Evolutionary conservation across 2,888 invertebrate species (phyloP).

Genomic region (Coelopa pilipes): DNA sequence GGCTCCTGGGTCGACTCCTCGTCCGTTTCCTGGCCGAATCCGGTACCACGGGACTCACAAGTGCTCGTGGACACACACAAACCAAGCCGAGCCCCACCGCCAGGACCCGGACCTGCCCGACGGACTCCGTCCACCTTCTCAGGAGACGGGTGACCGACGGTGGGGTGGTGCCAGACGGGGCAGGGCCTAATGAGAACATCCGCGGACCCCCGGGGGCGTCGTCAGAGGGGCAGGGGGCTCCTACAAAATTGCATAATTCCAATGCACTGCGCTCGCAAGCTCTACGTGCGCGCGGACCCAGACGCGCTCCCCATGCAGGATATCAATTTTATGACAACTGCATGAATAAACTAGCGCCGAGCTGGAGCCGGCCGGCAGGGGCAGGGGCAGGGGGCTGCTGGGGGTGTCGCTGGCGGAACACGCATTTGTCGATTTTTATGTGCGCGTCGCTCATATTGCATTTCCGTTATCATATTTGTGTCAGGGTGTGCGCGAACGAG

Average conservation of each 20-base stretch:
- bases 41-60: no score
- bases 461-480: conserved; percentile 30
- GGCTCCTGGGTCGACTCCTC: background rate
- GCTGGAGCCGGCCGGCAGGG: background rate
- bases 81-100: no score
- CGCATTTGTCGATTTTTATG: conserved; percentile 22
- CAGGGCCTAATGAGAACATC: no score
- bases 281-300: conserved; percentile 11
- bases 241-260: conserved; percentile 8
- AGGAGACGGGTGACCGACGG: no score
- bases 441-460: conserved; percentile 28
- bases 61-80: no score
- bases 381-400: background rate
- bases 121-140: no score
- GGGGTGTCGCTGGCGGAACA: background rate
- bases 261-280: conserved; percentile 3
- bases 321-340: conserved; percentile 30
- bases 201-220: no score
- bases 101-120: no score
- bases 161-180: no score
- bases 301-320: conserved; percentile 18
- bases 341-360: conserved; percentile 20
- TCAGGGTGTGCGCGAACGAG: conserved; percentile 15
- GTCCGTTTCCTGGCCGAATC: background rate
- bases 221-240: no score